Base-by-base conservation (phyloP, 2,113 vertebrate species). In the Pitta sordida region DNA sequence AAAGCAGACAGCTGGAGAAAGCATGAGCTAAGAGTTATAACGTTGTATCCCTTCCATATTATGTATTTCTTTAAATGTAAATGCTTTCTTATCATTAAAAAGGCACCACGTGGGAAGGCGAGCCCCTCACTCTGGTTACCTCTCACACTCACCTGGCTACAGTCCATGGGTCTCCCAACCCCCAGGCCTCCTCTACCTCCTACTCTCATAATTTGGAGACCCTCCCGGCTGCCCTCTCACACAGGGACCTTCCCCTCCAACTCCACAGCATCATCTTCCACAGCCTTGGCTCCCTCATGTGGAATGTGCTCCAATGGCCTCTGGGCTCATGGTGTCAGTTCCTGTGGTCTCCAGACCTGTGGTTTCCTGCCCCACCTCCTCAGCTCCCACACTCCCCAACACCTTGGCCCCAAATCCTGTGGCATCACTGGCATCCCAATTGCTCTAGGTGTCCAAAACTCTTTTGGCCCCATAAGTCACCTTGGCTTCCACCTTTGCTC, bases 361-460 rank as follows among this genome's bases (percentile, higher is more conserved):
- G 17, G 6, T 10, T 43, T 85, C n/a, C 19, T 24, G 29, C 51
- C 48, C 64, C 75, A 10, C 3, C 6, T 43, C 53, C 63, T 56
- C 51, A 37, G 41, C 15, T 81, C 58, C 46, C 34, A 3, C 0
- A 23, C 13, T 3, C 16, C 48, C 51, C 2, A 8, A 32, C 43
- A 44, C 29, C 44, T 10, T 0, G 9, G 22, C 51, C 76, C 24
- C 56, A 46, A 24, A 60, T 7, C 20, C 59, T 3, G 1, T 1
- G 19, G n/a, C 20, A 60, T 11, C 70, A 6, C 6, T 5, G 26
- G 26, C n/a, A 49, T 4, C 39, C n/a, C 18, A 6, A 0, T 17
- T 55, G 22, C 29, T 56, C 60, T 20, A 21, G 41, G 41, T 5
- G 9, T 64, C 53, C 43, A 11, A 6, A 64, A 27, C 3, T 3